Base-by-base conservation (phyloP, 2,797 vertebrate genomes). In the Microhierax caerulescens region DNA sequence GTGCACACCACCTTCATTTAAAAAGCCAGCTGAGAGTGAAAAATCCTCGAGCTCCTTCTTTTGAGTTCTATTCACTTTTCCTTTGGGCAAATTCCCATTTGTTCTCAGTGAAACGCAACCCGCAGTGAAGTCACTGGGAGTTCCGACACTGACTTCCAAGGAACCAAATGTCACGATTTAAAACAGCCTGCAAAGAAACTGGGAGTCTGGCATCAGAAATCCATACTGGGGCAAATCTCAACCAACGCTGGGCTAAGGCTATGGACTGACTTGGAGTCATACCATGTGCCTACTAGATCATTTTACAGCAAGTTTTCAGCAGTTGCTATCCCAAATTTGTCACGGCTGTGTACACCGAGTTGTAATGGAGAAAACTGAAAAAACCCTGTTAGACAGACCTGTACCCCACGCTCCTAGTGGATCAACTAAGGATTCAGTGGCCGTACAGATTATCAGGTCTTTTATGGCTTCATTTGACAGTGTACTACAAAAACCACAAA, bases 231-330 rank as follows among this genome's bases (percentile, higher is more conserved):
- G 13, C 21, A 65, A 34, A 57, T 18, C 22, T 78, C 39, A 28
- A 5, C 2, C 34, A 50, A 20, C 5, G 8, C 22, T n/a, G 36
- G 21, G 34, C 45, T 47, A 39, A 14, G 28, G 32, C 18, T 57
- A 21, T 19, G 7, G 4, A 43, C 32, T 34, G 21, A 5, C n/a
- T 25, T 56, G 25, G 28, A 63, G n/a, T 81, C 22, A 15, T 24
- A 48, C 32, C 0, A 1, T 45, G 10, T 8, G 9, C 19, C 15
- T 30, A 1, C 16, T 57, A 54, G 36, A 21, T 7, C 41, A 13
- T 64, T 85, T 41, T 5, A 36, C 13, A 93, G 50, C 21, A 68
- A 43, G 7, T 41, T 68, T 32, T 67, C 67, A 89, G 59, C 36
- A 77, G 68, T 34, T 84, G 10, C 41, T 30, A 3, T n/a, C 64